phyloP scores from a whole-genome alignment of 1,140 invertebrate species.

The Cylas formicarius region DNA sequence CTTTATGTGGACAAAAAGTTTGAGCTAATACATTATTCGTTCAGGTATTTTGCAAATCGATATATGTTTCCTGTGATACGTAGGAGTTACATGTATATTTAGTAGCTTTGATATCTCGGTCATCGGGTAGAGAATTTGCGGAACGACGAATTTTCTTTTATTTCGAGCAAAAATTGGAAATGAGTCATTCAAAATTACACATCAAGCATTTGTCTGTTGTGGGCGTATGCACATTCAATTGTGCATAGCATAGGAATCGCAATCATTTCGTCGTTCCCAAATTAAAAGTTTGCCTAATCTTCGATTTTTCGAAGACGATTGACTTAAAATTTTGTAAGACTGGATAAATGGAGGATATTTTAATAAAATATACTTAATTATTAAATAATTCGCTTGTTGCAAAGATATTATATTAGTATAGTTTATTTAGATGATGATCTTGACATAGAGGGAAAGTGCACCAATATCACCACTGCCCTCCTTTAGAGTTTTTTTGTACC shows the following conservation, averaged over 20 bases:
- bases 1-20: slow-evolving; percentile 6
- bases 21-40: neutral
- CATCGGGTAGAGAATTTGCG: slow-evolving; percentile 7
- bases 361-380: slow-evolving; percentile 15
- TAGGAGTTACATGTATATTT: slow-evolving; percentile 14
- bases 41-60: slow-evolving; percentile 14
- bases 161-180: too few relatives aligned
- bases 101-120: slow-evolving; percentile 11
- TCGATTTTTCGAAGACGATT: slow-evolving; percentile 18
- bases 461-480: too few relatives aligned
- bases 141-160: too few relatives aligned
- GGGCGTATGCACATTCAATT: slow-evolving; percentile 4
- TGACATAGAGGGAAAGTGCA: too few relatives aligned
- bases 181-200: too few relatives aligned
- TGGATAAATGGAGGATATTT: slow-evolving; percentile 22
- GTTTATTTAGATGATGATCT: too few relatives aligned
- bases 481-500: too few relatives aligned
- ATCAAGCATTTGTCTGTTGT: slow-evolving; percentile 12
- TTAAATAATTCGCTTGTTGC: slow-evolving; percentile 20
- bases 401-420: slow-evolving; percentile 13
- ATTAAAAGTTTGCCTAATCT: slow-evolving; percentile 13
- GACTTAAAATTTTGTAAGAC: slow-evolving; percentile 23
- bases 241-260: neutral
- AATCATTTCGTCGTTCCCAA: slow-evolving; percentile 12
- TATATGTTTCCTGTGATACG: slow-evolving; percentile 20